phyloP scores from a whole-genome alignment of 2,797 vertebrate species.

The Sternarchorhynchus goeldii region DNA sequence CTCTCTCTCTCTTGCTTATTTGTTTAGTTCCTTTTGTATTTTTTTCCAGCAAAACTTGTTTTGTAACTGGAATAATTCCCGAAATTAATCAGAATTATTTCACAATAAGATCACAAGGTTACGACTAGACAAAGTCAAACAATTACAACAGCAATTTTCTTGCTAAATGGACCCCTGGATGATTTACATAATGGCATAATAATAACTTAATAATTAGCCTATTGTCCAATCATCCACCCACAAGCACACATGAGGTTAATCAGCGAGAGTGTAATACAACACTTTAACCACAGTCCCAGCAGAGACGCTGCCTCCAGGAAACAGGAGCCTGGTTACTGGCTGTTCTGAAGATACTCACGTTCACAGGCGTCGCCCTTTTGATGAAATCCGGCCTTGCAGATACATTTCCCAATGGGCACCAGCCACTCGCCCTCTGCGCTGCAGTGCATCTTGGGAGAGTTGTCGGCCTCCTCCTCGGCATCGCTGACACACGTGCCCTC shows the following conservation, averaged over 20 bases:
- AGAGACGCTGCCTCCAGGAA: slow-evolving; percentile 17
- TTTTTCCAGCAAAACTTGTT: slow-evolving; percentile 25
- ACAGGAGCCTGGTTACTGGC: neutral
- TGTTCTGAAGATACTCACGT: slow-evolving; percentile 79
- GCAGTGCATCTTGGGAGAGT: slow-evolving; percentile 99
- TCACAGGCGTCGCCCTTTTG: slow-evolving; percentile 97
- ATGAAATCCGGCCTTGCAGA: slow-evolving; percentile 98
- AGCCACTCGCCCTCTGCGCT: slow-evolving; percentile 98
- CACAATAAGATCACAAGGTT: slow-evolving; percentile 14
- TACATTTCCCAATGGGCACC: slow-evolving; percentile 99
- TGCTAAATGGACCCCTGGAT: slow-evolving; percentile 38
- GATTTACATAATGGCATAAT: slow-evolving; percentile 36
- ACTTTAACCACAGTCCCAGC: neutral
- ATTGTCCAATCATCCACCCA: slow-evolving; percentile 16
- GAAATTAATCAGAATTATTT: slow-evolving; percentile 39
- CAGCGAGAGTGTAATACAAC: slow-evolving; percentile 2
- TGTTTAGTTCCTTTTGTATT: slow-evolving; percentile 18
- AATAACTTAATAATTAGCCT: slow-evolving; percentile 41
- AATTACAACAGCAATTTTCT: slow-evolving; percentile 38
- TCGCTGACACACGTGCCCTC: slow-evolving; percentile 92
- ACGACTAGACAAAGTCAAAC: slow-evolving; percentile 41
- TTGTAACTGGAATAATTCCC: slow-evolving; percentile 21
- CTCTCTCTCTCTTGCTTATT: slow-evolving; percentile 13
- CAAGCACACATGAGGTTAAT: slow-evolving; percentile 16
- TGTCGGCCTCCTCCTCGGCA: slow-evolving; percentile 96